A percentile compares a stretch with the other conserved stretches of the same genome.
phyloP scores from a whole-genome alignment of 2,888 invertebrate genomes.

The Sycophila texana region DNA sequence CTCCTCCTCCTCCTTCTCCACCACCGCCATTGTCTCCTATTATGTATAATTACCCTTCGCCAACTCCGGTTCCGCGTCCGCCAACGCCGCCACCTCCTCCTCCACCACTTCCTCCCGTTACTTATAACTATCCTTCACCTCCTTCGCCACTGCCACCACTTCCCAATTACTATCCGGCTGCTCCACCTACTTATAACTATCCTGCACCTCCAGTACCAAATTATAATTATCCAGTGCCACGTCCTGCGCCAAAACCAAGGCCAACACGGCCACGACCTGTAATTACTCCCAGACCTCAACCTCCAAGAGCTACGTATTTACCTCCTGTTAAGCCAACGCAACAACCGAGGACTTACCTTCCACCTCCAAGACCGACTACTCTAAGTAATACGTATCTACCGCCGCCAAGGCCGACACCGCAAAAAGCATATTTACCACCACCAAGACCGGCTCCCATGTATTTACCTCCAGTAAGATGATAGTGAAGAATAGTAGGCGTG shows the following conservation, averaged over 20 bases:
- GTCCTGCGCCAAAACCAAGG: conserved; percentile 42
- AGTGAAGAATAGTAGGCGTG: not conserved
- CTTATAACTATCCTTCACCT: not conserved
- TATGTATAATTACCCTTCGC: conserved; percentile 20
- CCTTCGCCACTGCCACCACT: conserved; percentile 1
- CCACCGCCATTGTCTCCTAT: not conserved
- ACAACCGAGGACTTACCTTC: conserved; percentile 37
- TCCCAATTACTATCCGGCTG: conserved; percentile 45
- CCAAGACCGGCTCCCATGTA: conserved; percentile 50
- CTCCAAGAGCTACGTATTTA: conserved; percentile 52
- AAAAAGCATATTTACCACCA: conserved; percentile 56
- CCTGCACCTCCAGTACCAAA: conserved; percentile 41
- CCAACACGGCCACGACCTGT: conserved; percentile 52
- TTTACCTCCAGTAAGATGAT: conserved; percentile 56
- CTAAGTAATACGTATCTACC: conserved; percentile 34
- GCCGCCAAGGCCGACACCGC: conserved; percentile 30
- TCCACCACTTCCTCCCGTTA: not conserved
- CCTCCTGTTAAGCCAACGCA: conserved; percentile 53
- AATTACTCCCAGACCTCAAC: conserved; percentile 52
- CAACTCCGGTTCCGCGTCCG: too few species aligned
- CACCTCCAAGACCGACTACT: conserved; percentile 30
- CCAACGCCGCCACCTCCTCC: not conserved
- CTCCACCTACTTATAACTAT: conserved; percentile 35
- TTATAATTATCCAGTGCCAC: conserved; percentile 37
- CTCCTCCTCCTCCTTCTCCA: not conserved